Conservation (phyloP, 1,140 invertebrate species). For the Sipha flava region DNA sequence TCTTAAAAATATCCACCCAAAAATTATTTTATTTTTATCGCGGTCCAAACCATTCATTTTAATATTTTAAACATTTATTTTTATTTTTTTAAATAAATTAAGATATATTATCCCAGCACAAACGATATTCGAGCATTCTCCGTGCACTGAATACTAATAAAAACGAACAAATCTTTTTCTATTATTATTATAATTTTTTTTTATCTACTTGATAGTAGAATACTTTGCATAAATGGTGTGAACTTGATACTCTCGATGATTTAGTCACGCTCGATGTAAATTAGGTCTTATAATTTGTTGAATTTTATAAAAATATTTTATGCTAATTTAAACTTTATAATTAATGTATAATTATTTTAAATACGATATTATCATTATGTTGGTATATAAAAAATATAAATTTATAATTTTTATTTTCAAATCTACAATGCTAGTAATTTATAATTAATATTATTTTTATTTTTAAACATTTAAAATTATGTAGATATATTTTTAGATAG, state of each 20-base stretch:
- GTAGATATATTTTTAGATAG: too few species aligned
- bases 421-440: too few species aligned
- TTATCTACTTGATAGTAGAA: neutral
- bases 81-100: too few species aligned
- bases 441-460: too few species aligned
- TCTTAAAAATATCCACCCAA: neutral
- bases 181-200: neutral
- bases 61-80: constrained; percentile 17
- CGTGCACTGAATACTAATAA: neutral
- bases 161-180: neutral
- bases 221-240: neutral
- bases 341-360: too few species aligned
- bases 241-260: neutral
- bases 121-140: neutral
- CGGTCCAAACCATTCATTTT: neutral
- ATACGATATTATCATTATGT: too few species aligned
- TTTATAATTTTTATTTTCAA: too few species aligned
- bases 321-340: too few species aligned
- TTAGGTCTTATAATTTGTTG: too few species aligned
- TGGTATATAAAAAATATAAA: too few species aligned
- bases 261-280: neutral
- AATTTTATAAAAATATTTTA: too few species aligned
- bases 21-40: neutral
- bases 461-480: too few species aligned
- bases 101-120: neutral